Evolutionary conservation across 2,888 invertebrate species (phyloP).

Genomic region (Eutolmus rufibarbis): DNA sequence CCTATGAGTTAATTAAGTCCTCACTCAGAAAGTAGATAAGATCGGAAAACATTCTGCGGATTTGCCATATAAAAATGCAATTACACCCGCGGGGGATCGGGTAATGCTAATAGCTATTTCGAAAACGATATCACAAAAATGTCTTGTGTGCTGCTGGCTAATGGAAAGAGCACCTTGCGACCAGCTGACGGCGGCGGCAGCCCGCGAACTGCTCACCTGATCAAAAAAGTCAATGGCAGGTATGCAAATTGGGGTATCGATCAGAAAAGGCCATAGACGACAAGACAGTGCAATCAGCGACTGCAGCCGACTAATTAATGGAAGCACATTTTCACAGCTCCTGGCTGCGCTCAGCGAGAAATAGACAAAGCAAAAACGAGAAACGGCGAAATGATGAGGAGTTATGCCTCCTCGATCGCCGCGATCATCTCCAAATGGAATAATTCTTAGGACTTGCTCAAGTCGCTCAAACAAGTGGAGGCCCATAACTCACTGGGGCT

Average conservation of each 20-base stretch:
- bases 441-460: not conserved
- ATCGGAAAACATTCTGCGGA: not conserved
- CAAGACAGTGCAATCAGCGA: slow-evolving; percentile 10
- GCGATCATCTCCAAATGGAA: not conserved
- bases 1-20: not conserved
- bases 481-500: slow-evolving; percentile 2
- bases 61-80: not conserved
- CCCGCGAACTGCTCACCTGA: not conserved
- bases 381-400: not conserved
- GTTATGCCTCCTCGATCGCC: not conserved
- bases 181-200: not conserved
- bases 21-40: not conserved
- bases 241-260: slow-evolving; percentile 12
- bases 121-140: slow-evolving; percentile 21
- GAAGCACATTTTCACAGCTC: slow-evolving; percentile 40
- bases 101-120: not conserved
- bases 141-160: not conserved
- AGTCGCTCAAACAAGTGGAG: slow-evolving; percentile 8
- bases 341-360: not conserved
- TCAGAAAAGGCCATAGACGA: slow-evolving; percentile 15
- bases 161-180: not conserved
- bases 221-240: slow-evolving; percentile 17
- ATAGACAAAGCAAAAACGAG: not conserved
- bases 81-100: not conserved
- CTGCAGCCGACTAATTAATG: slow-evolving; percentile 35